phyloP scores from a whole-genome alignment of 2,797 vertebrate genomes.

The Sebastes oblongus region DNA sequence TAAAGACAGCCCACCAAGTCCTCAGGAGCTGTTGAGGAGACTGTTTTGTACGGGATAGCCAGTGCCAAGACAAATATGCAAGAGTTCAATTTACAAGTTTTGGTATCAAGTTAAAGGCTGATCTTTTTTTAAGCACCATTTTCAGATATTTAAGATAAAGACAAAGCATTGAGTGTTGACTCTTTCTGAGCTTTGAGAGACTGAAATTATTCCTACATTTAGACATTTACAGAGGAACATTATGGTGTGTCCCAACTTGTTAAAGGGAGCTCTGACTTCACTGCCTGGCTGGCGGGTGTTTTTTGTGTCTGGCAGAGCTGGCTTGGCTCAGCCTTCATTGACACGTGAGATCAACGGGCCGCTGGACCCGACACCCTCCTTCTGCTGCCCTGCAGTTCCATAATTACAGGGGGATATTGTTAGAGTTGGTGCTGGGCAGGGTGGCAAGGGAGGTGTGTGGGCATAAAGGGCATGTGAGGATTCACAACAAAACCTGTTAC shows the following conservation, averaged over 20 bases:
- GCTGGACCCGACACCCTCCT: slow-evolving; percentile 56
- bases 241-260: slow-evolving; percentile 54
- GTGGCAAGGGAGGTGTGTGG: background rate
- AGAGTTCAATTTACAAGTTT: background rate
- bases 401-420: slow-evolving; percentile 65
- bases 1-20: slow-evolving; percentile 51
- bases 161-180: background rate
- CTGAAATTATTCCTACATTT: background rate
- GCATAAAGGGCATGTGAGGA: background rate
- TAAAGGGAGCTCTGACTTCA: slow-evolving; percentile 42
- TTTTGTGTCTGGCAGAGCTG: slow-evolving; percentile 63
- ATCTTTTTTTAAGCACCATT: background rate
- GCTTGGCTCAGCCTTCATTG: slow-evolving; percentile 57
- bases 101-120: slow-evolving; percentile 13
- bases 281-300: slow-evolving; percentile 54
- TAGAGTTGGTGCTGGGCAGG: slow-evolving; percentile 47
- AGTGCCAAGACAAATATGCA: background rate
- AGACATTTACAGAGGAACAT: slow-evolving; percentile 1
- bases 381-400: slow-evolving; percentile 52
- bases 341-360: slow-evolving; percentile 65
- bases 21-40: slow-evolving; percentile 10
- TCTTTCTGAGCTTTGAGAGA: background rate
- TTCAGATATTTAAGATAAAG: background rate
- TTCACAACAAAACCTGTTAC: background rate
- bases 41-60: slow-evolving; percentile 33